Evolutionary conservation across 2,113 vertebrate genomes (phyloP), one percentile per base, ranked within the genome.

Genomic region (Egretta garzetta): DNA sequence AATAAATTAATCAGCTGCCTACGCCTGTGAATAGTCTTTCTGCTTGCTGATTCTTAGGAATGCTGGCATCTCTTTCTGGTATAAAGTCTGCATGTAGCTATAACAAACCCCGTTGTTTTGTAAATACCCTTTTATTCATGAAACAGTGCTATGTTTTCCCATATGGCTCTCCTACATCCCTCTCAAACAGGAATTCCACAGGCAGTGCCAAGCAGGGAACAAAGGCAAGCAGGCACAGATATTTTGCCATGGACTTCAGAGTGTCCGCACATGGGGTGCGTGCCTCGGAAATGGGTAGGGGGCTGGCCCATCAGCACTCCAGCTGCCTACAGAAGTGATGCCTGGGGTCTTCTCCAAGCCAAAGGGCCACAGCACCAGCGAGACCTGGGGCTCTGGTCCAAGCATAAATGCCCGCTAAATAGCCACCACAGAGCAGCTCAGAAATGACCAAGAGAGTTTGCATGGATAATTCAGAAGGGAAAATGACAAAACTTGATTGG

Each of bases 71-170:
- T 1, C 55, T 83, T 67, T 83, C 87, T 94, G 41, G 50, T 92
- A 30, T 77, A 76, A 90, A 88, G 82, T 55, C 87, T 92, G 72
- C 82, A 77, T 49, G 90, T 45, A 96, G 88, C 85, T 94, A 62
- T 91, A 96, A 96, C 86, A 97, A 96, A 90, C 22, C 56, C 41
- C 1, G 8, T 86, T 93, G 97, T 96, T 96, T 97, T 88, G 90
- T 92, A 96, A 97, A 97, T 96, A 92, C 26, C 75, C 79, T 83
- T 94, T 95, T 90, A 77, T 92, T 95, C 88, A 39, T 50, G 10
- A 80, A 86, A 82, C 23, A 77, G 45, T 14, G 41, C 82, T 80
- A 14, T 39, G 66, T 63, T 89, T 93, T 96, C 80, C 76, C 85
- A 71, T 75, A 77, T 3, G 0, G 41, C 43, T 59, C 66, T 90